Percentiles rank a stretch among this genome's conserved stretches.
Conservation (phyloP, 2,888 invertebrate species). For the Prosopocoilus inquinatus region DNA sequence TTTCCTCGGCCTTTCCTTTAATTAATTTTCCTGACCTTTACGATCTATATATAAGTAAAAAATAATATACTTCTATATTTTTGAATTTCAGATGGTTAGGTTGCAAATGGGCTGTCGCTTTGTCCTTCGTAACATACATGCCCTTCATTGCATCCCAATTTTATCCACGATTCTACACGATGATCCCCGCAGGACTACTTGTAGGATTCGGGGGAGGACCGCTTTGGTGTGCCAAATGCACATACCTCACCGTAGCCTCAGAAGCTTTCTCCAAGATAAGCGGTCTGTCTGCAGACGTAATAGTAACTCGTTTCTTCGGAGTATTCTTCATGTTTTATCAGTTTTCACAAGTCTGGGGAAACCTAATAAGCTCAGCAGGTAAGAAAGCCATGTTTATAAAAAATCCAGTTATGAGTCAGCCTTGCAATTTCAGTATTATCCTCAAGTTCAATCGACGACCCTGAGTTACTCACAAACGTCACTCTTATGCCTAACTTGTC, state of each 20-base stretch:
- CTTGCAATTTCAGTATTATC: constrained; percentile 46
- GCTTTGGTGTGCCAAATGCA: constrained; percentile 94
- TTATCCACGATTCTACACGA: constrained; percentile 79
- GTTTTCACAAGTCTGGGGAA: constrained; percentile 94
- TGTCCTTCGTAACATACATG: constrained; percentile 86
- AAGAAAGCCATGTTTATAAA: constrained; percentile 33
- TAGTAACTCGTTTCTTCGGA: constrained; percentile 90
- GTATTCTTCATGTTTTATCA: constrained; percentile 96
- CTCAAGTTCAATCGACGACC: constrained; percentile 10
- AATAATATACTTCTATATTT: neutral
- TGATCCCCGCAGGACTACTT: constrained; percentile 79
- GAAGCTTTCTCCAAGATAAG: constrained; percentile 76
- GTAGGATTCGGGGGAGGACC: constrained; percentile 90
- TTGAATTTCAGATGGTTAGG: constrained; percentile 71
- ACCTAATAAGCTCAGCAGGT: constrained; percentile 84
- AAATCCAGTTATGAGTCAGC: neutral
- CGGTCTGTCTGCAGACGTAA: constrained; percentile 67
- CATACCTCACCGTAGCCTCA: constrained; percentile 81
- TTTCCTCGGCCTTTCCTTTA: neutral
- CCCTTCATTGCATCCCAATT: constrained; percentile 90
- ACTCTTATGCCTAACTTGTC: neutral
- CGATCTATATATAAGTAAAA: neutral
- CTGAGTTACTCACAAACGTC: no score
- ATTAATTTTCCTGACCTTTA: neutral
- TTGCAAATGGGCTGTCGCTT: constrained; percentile 84